Percentiles rank a stretch among this genome's conserved stretches.
phyloP scores from a whole-genome alignment of 2,113 vertebrate genomes.

The Seriola rivoliana region DNA sequence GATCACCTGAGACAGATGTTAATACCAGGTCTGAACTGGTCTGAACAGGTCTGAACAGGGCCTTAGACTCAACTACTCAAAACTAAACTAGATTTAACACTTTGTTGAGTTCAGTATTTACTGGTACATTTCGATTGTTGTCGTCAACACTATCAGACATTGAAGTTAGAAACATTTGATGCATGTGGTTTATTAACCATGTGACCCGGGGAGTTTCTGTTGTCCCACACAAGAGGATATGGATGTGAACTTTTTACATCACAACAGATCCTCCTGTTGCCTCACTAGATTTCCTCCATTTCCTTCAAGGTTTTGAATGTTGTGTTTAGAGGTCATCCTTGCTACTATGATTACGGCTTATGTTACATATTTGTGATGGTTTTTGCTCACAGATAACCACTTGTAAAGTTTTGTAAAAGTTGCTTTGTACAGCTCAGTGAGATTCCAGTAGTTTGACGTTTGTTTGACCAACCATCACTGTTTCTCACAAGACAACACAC shows the following conservation, averaged over 20 bases:
- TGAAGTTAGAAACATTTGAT: too few species aligned
- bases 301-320: constrained; percentile 1
- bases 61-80: background rate
- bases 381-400: too few species aligned
- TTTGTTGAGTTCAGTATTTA: background rate
- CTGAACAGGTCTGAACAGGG: too few species aligned
- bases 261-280: background rate
- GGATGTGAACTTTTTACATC: background rate
- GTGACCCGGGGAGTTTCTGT: background rate
- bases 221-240: background rate
- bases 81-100: background rate
- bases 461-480: background rate
- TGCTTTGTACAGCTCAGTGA: background rate
- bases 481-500: background rate
- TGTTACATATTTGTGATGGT: background rate
- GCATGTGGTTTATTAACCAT: background rate
- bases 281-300: constrained; percentile 2
- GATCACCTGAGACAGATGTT: too few species aligned
- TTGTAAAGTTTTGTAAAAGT: background rate
- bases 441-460: background rate
- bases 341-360: background rate
- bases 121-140: background rate
- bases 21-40: too few species aligned
- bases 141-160: background rate
- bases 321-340: constrained; percentile 5